Evolutionary conservation across 2,797 vertebrate species (phyloP), one percentile per base, ranked within the genome.

Genomic region (Mus minutoides): DNA sequence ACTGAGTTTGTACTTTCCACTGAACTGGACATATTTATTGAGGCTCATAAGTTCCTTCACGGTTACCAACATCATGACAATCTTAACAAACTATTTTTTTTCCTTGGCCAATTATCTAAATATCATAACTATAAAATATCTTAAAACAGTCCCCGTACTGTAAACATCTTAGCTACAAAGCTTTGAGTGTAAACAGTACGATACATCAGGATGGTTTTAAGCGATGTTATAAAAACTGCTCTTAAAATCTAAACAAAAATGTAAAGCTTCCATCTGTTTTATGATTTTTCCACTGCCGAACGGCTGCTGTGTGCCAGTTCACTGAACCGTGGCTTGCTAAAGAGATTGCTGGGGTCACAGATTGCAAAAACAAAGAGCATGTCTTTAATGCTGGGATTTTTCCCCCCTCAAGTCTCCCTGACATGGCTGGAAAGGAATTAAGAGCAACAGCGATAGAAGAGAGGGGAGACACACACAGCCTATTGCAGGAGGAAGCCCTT

Each of bases 81-180:
- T 98, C 98, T 99, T 98, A 99, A 99, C 99, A 99, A 99, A 99
- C 98, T 98, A 98, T 98, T 98, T 98, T 98, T 98, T 98, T 97
- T 79, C 60, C 60, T 98, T 98, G 99, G 98, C 98, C 98, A 98
- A 98, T 98, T 98, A 99, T 98, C 99, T 98, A 99, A 99, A 99
- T 99, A 99, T 99, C 99, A 99, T 98, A 99, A 99, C 98, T 98
- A 99, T 99, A 99, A 99, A 99, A 99, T 99, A 99, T 98, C 98
- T 98, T 98, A 98, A 98, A 98, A 98, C 98, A 98, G 98, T 98
- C 98, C 98, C 98, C 94, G 82, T 97, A 98, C 98, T 98, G 98
- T 99, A 99, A 99, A 99, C 99, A 99, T 99, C 98, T 98, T 98
- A 98, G 98, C 98, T 99, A 98, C 98, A 98, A 99, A 98, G 98